Evolutionary conservation across 2,113 vertebrate genomes (phyloP).

Genomic region (Scalopus aquaticus): DNA sequence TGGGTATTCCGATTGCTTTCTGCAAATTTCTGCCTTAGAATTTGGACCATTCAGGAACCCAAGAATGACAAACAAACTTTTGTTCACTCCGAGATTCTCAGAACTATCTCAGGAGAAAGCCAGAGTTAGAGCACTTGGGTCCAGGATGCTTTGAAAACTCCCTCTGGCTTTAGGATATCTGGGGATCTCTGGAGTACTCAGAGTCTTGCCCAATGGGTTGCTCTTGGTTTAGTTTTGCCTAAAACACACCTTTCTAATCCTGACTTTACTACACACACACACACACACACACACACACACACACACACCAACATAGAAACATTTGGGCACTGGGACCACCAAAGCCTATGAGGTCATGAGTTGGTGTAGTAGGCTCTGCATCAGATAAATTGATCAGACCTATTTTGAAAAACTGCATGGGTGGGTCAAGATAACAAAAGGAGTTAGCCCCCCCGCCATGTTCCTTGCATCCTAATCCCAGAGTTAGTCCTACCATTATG

Average conservation of each 20-base stretch:
- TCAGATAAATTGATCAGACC: not conserved
- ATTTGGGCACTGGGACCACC: not conserved
- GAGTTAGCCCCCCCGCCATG: rapidly evolving
- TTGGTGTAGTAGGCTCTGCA: not conserved
- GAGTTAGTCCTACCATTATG: not conserved
- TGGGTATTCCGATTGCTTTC: not conserved
- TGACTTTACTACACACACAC: not conserved
- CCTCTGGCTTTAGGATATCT: not conserved
- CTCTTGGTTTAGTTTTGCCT: not conserved
- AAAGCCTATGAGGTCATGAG: not conserved
- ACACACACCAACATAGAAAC: not conserved
- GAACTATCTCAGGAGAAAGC: not conserved
- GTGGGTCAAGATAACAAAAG: not conserved
- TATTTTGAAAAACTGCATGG: not conserved
- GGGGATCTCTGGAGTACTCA: not conserved
- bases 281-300: not conserved
- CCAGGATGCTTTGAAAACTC: not conserved
- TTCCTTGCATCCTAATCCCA: not conserved
- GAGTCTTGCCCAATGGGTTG: not conserved
- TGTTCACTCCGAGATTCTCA: not conserved
- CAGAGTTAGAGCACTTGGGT: not conserved
- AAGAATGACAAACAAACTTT: too few relatives aligned
- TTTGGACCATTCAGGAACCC: not conserved
- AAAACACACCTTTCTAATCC: not conserved
- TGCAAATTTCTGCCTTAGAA: not conserved